Evolutionary conservation across 2,113 vertebrate species (phyloP).

Genomic region (Camelus bactrianus): DNA sequence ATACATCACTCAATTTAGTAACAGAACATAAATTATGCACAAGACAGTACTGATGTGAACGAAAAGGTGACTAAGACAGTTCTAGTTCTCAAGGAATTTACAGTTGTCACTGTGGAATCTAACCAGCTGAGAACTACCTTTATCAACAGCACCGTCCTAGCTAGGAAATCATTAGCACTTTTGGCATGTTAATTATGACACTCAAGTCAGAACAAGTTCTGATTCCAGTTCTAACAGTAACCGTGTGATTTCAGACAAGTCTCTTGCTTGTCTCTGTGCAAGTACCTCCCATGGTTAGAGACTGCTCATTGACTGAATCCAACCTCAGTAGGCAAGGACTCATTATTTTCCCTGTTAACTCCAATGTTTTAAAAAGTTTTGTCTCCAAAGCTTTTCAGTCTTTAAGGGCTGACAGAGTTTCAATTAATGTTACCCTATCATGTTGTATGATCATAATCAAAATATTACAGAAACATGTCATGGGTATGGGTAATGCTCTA

Average conservation of each 20-base stretch:
- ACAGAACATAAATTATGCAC: not conserved
- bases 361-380: not conserved
- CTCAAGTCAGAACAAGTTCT: slow-evolving; percentile 2
- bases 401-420: not conserved
- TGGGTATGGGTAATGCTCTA: not conserved
- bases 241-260: not conserved
- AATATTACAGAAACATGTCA: not conserved
- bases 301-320: not conserved
- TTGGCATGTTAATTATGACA: not conserved
- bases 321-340: not conserved
- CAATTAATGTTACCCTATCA: not conserved
- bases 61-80: not conserved
- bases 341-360: not conserved
- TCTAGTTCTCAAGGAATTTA: not conserved
- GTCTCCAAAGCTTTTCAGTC: not conserved
- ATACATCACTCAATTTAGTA: not conserved
- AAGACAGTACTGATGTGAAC: not conserved
- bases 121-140: not conserved
- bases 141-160: not conserved
- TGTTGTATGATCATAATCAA: not conserved
- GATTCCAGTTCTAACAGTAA: slow-evolving; percentile 22
- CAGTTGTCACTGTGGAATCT: not conserved
- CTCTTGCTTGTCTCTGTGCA: not conserved
- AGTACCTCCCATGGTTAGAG: not conserved
- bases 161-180: not conserved